A percentile compares a stretch with the other conserved stretches of the same genome.
Evolutionary conservation across 2,113 vertebrate species (phyloP).

Genomic region (Pterocles burchelli): DNA sequence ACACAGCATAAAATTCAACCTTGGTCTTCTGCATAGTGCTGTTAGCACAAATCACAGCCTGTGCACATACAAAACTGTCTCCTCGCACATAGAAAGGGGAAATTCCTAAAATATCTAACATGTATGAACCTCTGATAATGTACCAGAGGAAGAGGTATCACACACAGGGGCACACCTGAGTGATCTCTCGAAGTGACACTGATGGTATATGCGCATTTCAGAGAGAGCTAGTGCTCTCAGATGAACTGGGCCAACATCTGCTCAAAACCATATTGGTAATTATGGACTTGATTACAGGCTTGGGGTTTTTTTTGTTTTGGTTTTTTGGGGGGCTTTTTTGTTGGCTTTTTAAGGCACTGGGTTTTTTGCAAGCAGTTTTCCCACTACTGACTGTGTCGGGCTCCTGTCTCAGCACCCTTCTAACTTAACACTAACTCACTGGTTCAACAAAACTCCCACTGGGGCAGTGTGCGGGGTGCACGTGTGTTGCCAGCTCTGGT

Average conservation of each 20-base stretch:
- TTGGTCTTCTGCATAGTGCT: not conserved
- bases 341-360: not conserved
- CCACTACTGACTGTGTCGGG: not conserved
- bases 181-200: not conserved
- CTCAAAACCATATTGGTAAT: not conserved
- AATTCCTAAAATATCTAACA: not conserved
- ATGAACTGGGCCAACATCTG: not conserved
- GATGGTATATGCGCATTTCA: not conserved
- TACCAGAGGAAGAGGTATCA: not conserved
- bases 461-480: too few relatives aligned
- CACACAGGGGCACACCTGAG: not conserved
- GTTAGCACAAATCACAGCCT: not conserved
- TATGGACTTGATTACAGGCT: not conserved
- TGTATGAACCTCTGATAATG: fast-evolving
- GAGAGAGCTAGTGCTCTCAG: not conserved
- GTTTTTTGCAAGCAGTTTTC: not conserved
- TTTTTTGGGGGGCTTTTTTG: not conserved
- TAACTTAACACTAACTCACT: not conserved
- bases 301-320: not conserved
- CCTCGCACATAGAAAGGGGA: not conserved
- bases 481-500: fast-evolving
- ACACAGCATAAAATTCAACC: not conserved
- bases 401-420: not conserved
- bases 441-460: not conserved
- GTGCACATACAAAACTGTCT: not conserved